Evolutionary conservation across 2,888 invertebrate species (phyloP).

Genomic region (Agonopterix heracliana): DNA sequence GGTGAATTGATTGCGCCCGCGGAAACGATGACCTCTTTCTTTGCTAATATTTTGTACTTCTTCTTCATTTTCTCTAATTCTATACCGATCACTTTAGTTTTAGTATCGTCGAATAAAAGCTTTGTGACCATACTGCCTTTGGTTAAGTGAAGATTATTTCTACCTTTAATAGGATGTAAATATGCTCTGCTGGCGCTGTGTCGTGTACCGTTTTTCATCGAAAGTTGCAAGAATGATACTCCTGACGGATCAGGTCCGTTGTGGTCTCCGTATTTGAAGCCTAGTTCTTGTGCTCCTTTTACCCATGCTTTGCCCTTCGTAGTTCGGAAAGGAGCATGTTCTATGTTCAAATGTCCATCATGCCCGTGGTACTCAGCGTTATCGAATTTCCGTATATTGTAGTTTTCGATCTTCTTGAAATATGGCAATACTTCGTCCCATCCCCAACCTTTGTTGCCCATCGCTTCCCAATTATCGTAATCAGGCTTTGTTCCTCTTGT

Average conservation of each 20-base stretch:
- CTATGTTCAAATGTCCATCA: conserved; percentile 75
- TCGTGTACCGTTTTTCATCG: conserved; percentile 79
- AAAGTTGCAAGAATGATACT: conserved; percentile 77
- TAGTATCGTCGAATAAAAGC: conserved; percentile 72
- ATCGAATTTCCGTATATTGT: conserved; percentile 73
- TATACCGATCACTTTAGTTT: conserved; percentile 77
- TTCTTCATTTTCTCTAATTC: conserved; percentile 72
- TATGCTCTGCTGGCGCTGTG: conserved; percentile 82
- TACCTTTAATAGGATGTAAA: conserved; percentile 73
- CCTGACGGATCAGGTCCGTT: conserved; percentile 79
- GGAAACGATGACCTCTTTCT: conserved; percentile 83
- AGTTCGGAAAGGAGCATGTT: conserved; percentile 70
- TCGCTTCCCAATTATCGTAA: conserved; percentile 84
- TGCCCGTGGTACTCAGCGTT: conserved; percentile 72
- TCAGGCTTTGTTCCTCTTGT: conserved; percentile 82
- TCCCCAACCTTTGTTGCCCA: conserved; percentile 85
- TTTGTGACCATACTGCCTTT: conserved; percentile 77
- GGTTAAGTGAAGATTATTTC: conserved; percentile 78
- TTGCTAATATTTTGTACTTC: conserved; percentile 74
- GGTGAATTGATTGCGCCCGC: conserved; percentile 87
- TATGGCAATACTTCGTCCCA: conserved; percentile 83
- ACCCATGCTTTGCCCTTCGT: conserved; percentile 74
- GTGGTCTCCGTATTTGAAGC: conserved; percentile 76
- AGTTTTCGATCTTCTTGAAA: conserved; percentile 86
- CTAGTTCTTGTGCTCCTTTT: conserved; percentile 77